Evolutionary conservation across 2,888 invertebrate genomes (phyloP).

Genomic region (Andrena flavipes): DNA sequence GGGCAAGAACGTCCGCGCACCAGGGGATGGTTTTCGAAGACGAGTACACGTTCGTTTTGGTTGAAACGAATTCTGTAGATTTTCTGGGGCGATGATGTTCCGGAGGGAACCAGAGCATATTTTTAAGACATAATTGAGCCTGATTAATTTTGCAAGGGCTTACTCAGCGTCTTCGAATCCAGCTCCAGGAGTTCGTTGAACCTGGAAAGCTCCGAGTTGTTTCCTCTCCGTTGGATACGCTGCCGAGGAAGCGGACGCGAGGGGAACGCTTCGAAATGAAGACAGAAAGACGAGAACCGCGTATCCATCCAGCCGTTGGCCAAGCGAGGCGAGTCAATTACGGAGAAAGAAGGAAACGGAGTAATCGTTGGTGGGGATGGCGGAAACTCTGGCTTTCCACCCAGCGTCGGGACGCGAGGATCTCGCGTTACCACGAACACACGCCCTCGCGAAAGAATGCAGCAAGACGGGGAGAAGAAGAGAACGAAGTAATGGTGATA

Average conservation of each 20-base stretch:
- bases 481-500: not conserved
- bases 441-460: slow-evolving; percentile 13
- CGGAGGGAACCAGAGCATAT: not conserved
- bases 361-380: slow-evolving; percentile 19
- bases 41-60: not conserved
- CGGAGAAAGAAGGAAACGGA: slow-evolving; percentile 24
- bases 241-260: slow-evolving; percentile 40
- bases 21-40: slow-evolving; percentile 6
- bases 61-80: slow-evolving; percentile 8
- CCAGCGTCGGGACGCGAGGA: slow-evolving; percentile 21
- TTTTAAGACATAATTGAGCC: slow-evolving; percentile 23
- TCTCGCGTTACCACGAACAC: slow-evolving; percentile 30
- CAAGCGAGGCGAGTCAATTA: slow-evolving; percentile 70
- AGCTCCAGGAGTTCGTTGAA: slow-evolving; percentile 11
- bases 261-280: slow-evolving; percentile 1
- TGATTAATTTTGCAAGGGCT: not conserved
- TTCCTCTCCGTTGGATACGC: slow-evolving; percentile 6
- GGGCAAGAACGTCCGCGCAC: slow-evolving; percentile 26
- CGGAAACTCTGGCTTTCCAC: slow-evolving; percentile 23
- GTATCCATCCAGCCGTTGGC: slow-evolving; percentile 56
- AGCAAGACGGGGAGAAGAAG: not conserved
- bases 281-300: slow-evolving; percentile 31
- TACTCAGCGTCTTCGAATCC: slow-evolving; percentile 18
- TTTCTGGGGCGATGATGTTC: not conserved
- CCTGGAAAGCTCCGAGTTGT: slow-evolving; percentile 22